Percentiles rank a stretch among this genome's conserved stretches.
phyloP scores from a whole-genome alignment of 2,113 vertebrate genomes.

The Notiomystis cincta region DNA sequence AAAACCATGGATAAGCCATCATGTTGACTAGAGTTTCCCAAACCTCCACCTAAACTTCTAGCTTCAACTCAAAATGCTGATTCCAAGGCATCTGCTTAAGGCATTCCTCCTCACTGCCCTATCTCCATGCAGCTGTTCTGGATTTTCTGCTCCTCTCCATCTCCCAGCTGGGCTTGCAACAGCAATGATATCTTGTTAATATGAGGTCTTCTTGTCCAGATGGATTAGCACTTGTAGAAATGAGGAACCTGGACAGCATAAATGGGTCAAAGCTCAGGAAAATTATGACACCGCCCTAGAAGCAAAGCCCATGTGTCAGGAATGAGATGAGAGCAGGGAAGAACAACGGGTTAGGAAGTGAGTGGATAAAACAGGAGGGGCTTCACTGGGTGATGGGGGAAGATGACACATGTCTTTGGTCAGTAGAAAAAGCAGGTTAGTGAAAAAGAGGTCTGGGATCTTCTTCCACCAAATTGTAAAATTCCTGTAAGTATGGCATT shows the following conservation, averaged over 20 bases:
- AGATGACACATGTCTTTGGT: background rate
- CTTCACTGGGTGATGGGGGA: background rate
- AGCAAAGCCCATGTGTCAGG: fast-evolving
- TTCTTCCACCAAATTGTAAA: background rate
- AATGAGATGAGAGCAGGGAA: background rate
- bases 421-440: background rate
- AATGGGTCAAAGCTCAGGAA: background rate
- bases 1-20: background rate
- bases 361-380: background rate
- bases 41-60: background rate
- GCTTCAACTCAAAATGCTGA: background rate
- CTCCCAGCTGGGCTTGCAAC: background rate
- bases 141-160: background rate
- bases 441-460: background rate
- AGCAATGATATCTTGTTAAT: background rate
- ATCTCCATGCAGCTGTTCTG: background rate
- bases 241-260: background rate
- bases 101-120: background rate
- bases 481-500: background rate
- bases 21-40: background rate
- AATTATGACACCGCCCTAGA: background rate
- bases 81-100: background rate
- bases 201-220: background rate
- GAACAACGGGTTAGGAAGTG: background rate
- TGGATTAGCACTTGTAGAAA: background rate